Percentiles rank a stretch among this genome's conserved stretches.
These are phyloP conservation scores for Polia nebulosa DNA, from an alignment of 2,888 invertebrate genomes.

Conservation along the genomic window DNA sequence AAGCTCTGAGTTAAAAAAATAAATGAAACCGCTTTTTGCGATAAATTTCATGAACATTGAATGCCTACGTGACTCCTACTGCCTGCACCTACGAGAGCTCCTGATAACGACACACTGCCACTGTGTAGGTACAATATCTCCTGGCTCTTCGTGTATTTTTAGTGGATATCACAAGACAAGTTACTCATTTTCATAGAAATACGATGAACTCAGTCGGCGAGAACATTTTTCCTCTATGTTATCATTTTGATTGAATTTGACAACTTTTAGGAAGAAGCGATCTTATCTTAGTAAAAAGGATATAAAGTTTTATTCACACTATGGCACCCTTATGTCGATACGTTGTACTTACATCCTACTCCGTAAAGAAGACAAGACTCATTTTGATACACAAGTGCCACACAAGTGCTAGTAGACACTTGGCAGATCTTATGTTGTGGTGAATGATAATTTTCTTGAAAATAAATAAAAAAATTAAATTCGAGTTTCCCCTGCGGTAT, in stretches of 20 bases:
- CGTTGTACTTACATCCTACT: background rate
- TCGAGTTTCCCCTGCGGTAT: background rate
- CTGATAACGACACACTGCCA: slow-evolving; percentile 1
- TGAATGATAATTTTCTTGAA: background rate
- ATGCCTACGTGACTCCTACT: background rate
- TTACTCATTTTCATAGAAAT: slow-evolving; percentile 11
- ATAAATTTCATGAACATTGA: too few relatives aligned
- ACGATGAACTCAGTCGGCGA: background rate
- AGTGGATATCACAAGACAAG: background rate
- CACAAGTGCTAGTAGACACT: too few relatives aligned
- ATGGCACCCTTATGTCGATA: background rate
- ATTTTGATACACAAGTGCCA: background rate
- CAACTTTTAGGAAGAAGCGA: background rate
- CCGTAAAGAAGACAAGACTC: background rate
- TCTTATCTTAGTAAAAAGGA: background rate
- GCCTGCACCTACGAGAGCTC: background rate
- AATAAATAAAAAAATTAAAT: background rate
- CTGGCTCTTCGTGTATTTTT: background rate
- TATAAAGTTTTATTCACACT: slow-evolving; percentile 7
- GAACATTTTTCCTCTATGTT: slow-evolving; percentile 1
- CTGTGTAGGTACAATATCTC: background rate
- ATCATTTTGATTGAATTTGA: slow-evolving; percentile 6
- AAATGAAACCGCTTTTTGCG: too few relatives aligned
- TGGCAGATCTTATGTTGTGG: background rate
- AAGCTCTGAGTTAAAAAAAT: too few relatives aligned